Conservation (phyloP, 2,888 invertebrate genomes). For the Lithodes maja region DNA sequence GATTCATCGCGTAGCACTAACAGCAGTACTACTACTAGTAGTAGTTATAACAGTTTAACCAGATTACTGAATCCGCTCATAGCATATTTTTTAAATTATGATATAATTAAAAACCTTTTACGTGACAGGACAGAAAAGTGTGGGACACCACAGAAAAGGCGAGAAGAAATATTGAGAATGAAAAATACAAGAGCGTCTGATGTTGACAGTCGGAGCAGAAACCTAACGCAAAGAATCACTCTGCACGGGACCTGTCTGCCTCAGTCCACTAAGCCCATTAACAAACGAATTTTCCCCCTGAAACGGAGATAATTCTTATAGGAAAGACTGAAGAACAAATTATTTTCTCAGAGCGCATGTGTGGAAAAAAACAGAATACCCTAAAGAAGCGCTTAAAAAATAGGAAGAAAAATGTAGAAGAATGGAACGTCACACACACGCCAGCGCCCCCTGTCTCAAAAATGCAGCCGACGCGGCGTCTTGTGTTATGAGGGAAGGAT, state of each 20-base stretch:
- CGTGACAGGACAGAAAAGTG: no score
- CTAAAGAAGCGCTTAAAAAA: background rate
- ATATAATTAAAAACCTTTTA: no score
- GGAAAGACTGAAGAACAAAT: background rate
- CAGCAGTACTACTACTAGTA: no score
- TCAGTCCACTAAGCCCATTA: background rate
- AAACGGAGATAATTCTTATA: background rate
- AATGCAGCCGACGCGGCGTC: conserved; percentile 47
- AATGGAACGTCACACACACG: conserved; percentile 5
- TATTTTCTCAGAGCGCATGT: background rate
- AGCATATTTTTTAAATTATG: no score
- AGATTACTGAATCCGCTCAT: no score
- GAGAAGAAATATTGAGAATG: no score
- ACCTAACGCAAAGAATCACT: background rate
- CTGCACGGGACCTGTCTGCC: background rate
- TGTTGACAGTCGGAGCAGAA: background rate
- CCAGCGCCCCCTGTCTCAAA: conserved; percentile 11
- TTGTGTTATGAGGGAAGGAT: conserved; percentile 58
- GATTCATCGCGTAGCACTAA: no score
- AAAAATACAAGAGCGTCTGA: background rate
- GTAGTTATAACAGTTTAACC: no score
- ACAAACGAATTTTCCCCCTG: background rate
- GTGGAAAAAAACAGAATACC: background rate
- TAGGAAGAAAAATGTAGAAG: background rate
- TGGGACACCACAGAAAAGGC: no score